These are phyloP conservation scores for Acropora tenuis DNA, from an alignment of 64 coral and sea anemone genomes.

Conservation along the genomic window DNA sequence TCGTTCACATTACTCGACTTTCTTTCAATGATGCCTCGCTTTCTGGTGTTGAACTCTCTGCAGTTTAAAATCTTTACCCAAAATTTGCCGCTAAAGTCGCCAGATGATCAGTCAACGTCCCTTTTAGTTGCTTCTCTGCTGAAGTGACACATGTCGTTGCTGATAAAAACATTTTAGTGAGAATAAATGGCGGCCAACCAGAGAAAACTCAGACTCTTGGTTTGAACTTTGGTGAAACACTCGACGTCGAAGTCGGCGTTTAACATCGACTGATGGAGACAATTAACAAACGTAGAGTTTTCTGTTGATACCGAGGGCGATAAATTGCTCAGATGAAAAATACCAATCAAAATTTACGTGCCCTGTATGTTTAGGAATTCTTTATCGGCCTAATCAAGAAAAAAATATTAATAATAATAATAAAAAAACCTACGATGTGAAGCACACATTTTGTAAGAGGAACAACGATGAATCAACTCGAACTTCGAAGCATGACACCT, in stretches of 20 bases:
- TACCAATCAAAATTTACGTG: conserved; percentile 58
- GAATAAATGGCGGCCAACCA: conserved; percentile 58
- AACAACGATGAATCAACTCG: conserved; percentile 90
- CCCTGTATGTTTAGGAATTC: conserved; percentile 81
- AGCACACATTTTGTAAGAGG: conserved; percentile 86
- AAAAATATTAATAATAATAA: no score
- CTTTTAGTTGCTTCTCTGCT: conserved; percentile 46
- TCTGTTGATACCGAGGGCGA: conserved; percentile 59
- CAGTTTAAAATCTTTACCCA: no score
- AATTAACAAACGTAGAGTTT: conserved; percentile 62
- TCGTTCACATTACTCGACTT: no score
- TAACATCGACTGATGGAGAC: conserved; percentile 80
- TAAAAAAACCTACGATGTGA: conserved; percentile 51
- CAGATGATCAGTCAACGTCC: no score
- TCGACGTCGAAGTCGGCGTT: no score
- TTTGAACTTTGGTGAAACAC: no score
- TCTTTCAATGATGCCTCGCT: no score
- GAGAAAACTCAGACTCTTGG: conserved; percentile 63
- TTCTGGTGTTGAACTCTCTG: no score
- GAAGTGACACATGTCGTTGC: conserved; percentile 67
- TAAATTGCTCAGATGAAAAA: conserved; percentile 59
- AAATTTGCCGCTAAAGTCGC: no score
- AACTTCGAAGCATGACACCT: conserved; percentile 85
- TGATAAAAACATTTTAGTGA: conserved; percentile 79
- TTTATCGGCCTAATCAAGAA: conserved; percentile 87